Conservation (phyloP, 2,113 vertebrate genomes). For the Calyptomena viridis region DNA sequence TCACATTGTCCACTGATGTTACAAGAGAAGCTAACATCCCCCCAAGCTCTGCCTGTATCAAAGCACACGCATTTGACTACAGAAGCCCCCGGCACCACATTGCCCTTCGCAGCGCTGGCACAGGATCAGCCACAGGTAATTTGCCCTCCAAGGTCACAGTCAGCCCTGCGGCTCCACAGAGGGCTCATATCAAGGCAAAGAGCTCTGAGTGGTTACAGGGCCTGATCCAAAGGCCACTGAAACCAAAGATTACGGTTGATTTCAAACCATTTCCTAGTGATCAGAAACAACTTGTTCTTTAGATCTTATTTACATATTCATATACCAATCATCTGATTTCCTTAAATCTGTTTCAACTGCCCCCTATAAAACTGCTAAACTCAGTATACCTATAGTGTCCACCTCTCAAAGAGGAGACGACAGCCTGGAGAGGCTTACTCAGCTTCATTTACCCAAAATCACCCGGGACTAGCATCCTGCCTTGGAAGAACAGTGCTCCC, state of each 20-base stretch:
- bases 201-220: not conserved
- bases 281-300: not conserved
- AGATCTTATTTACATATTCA: not conserved
- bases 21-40: not conserved
- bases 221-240: not conserved
- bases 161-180: not conserved
- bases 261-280: not conserved
- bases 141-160: slow-evolving; percentile 5
- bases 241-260: not conserved
- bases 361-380: not conserved
- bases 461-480: not conserved
- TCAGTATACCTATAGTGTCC: not conserved
- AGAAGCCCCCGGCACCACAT: not conserved
- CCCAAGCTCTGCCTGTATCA: slow-evolving; percentile 3
- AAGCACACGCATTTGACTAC: not conserved
- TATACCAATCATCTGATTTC: not conserved
- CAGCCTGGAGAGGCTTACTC: not conserved
- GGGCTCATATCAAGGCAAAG: not conserved
- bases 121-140: not conserved
- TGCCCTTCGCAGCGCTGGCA: not conserved
- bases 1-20: not conserved
- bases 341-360: not conserved
- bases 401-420: not conserved
- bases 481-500: not conserved
- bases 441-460: not conserved